phyloP scores from a whole-genome alignment of 2,888 invertebrate genomes.

The Bruchidius siliquastri region DNA sequence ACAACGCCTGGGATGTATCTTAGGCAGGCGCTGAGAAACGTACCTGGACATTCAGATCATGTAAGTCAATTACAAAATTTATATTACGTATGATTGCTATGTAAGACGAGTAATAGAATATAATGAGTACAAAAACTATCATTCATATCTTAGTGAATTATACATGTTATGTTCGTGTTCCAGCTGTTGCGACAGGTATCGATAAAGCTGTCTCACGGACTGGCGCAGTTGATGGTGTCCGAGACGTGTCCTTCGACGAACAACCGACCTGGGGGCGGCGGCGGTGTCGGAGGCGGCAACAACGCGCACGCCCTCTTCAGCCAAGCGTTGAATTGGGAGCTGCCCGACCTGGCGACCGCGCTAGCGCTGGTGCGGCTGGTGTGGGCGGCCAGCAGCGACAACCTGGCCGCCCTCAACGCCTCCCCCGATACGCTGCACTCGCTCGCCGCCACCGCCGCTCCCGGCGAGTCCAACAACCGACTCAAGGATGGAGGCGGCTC shows the following conservation, averaged over 20 bases:
- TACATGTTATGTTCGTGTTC: too few species aligned
- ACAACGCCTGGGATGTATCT: slow-evolving; percentile 53
- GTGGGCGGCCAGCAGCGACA: slow-evolving; percentile 73
- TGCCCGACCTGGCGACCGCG: slow-evolving; percentile 69
- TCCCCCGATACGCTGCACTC: slow-evolving; percentile 60
- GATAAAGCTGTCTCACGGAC: slow-evolving; percentile 72
- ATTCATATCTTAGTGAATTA: too few species aligned
- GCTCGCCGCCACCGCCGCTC: slow-evolving; percentile 60
- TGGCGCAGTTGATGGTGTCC: slow-evolving; percentile 60
- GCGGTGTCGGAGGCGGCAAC: slow-evolving; percentile 27
- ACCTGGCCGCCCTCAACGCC: slow-evolving; percentile 56
- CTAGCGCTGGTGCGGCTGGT: slow-evolving; percentile 71
- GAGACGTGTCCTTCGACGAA: slow-evolving; percentile 26
- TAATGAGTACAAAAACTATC: too few species aligned
- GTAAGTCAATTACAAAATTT: slow-evolving; percentile 53
- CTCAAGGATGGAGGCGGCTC: background rate
- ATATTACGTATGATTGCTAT: too few species aligned
- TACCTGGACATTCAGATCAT: slow-evolving; percentile 82
- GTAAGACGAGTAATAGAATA: too few species aligned
- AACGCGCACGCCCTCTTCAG: slow-evolving; percentile 50
- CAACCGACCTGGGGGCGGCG: background rate
- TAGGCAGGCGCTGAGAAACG: slow-evolving; percentile 77
- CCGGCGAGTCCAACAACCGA: slow-evolving; percentile 54
- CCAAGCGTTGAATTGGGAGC: slow-evolving; percentile 61
- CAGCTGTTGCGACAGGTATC: slow-evolving; percentile 70